Conservation (phyloP, 2,797 vertebrate species). For the Acipenser transmontanus region DNA sequence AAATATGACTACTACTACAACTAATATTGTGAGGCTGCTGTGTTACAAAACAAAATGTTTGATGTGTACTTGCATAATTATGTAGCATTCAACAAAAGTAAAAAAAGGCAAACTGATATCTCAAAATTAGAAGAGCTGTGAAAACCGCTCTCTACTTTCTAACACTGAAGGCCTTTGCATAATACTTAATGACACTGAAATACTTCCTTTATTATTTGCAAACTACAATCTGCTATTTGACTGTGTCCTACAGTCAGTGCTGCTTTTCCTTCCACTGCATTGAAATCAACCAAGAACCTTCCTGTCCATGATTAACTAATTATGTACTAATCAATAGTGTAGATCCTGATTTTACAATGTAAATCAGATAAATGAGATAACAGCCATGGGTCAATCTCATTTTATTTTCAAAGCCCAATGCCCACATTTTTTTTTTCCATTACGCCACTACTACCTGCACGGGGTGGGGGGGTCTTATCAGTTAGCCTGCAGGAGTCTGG, state of each 20-base stretch:
- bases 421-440: constrained; percentile 56
- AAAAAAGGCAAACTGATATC: too few relatives aligned
- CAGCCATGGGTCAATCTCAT: constrained; percentile 61
- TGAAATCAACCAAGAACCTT: constrained; percentile 44
- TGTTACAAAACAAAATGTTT: constrained; percentile 22
- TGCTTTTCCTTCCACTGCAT: constrained; percentile 43
- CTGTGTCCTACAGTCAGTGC: constrained; percentile 47
- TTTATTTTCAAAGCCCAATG: constrained; percentile 53
- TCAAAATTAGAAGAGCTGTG: too few relatives aligned
- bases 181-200: too few relatives aligned
- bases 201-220: constrained; percentile 39
- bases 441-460: constrained; percentile 41
- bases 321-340: constrained; percentile 74
- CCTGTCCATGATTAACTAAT: constrained; percentile 74
- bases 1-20: neutral
- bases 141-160: too few relatives aligned
- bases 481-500: constrained; percentile 43
- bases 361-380: constrained; percentile 78
- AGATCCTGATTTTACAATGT: constrained; percentile 74
- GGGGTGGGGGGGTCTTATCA: constrained; percentile 45
- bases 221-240: constrained; percentile 22
- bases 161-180: too few relatives aligned
- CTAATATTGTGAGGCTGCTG: constrained; percentile 27
- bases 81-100: neutral
- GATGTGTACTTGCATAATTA: constrained; percentile 9